Conservation (phyloP, 2,888 invertebrate species). For the Ormyrus labotus region DNA sequence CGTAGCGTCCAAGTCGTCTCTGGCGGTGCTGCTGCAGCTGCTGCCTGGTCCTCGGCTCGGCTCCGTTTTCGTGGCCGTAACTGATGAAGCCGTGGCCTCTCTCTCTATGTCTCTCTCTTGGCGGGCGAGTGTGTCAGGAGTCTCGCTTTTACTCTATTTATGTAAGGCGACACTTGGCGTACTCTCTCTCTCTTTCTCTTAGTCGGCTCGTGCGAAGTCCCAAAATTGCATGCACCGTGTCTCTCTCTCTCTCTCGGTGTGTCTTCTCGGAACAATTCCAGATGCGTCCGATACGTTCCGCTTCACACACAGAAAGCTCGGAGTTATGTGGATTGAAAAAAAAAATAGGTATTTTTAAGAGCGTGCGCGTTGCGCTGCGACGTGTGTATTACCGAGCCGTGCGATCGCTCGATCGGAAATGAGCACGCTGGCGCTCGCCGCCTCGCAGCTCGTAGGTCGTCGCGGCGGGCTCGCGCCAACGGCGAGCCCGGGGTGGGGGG, state of each 20-base stretch:
- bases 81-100: conserved; percentile 46
- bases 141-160: conserved; percentile 15
- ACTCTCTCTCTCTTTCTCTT: conserved; percentile 39
- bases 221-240: conserved; percentile 25
- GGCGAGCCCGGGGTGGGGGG: conserved; percentile 24
- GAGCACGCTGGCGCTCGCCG: conserved; percentile 69
- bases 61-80: conserved; percentile 17
- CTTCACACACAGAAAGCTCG: neutral
- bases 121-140: neutral
- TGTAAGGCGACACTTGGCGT: conserved; percentile 8
- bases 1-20: neutral
- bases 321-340: no score
- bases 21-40: neutral
- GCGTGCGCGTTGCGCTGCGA: conserved; percentile 41
- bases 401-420: conserved; percentile 72
- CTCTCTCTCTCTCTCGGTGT: neutral
- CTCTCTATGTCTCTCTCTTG: conserved; percentile 13
- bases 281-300: neutral
- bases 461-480: conserved; percentile 26
- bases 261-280: neutral
- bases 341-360: neutral
- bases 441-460: conserved; percentile 3
- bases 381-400: conserved; percentile 63
- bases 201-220: conserved; percentile 28
- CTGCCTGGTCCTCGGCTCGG: neutral